Base-by-base conservation (phyloP, 2,797 vertebrate species). In the Phalloptychus januarius region DNA sequence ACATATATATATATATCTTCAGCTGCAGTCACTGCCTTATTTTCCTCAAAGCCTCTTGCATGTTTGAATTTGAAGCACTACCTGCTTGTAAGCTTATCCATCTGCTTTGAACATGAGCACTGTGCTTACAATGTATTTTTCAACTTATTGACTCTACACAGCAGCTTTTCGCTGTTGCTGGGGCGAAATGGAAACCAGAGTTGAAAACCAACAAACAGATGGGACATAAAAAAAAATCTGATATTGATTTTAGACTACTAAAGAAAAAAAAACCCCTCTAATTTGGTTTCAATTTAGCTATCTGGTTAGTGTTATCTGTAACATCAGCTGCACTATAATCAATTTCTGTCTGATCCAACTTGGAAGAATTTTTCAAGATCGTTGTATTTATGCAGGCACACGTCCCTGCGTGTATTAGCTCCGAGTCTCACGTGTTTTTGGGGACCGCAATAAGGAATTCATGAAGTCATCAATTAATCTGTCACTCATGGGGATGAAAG, bases 401-500 rank as follows among this genome's bases (percentile, higher is more conserved):
- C 86, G 86, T 83, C 87, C 86, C 71, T 77, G 81, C 78, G 73
- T 85, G 77, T 79, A 61, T 85, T 33, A 44, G 70, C 33, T 70
- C 38, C 3, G n/a, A 61, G 38, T 76, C 71, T 79, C 0, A 12
- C n/a, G 2, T 81, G 80, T 87, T 86, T 85, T 74, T 72, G 81
- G 70, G 31, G 80, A 90, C 78, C 0, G 33, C 81, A 78, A 85
- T 89, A 84, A 91, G 85, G 77, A 90, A 92, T 92, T 91, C 80
- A 92, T 75, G 82, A 89, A 82, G 88, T 90, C 86, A 77, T 88
- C 88, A 89, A 88, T 91, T 91, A 86, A 86, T 91, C 86, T 86
- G 90, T 85, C 88, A 90, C 71, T 88, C 81, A 71, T 20, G 20
- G 67, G 85, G 84, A 81, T 81, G 78, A 88, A 85, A 83, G 78